Percentiles rank a stretch among this genome's conserved stretches.
Conservation (phyloP, 2,797 vertebrate species). For the Varecia variegata region DNA sequence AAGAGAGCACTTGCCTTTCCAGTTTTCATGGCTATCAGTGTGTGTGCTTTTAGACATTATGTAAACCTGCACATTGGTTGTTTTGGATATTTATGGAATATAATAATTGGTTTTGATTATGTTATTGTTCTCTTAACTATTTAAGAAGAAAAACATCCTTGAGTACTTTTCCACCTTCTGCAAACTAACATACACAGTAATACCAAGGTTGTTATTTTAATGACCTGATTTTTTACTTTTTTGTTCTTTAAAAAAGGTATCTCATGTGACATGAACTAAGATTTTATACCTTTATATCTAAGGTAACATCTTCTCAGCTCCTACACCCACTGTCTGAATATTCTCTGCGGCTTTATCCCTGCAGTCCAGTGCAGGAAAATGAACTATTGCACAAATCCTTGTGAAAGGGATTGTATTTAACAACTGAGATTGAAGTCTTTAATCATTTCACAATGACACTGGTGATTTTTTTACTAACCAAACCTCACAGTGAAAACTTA, state of each 20-base stretch:
- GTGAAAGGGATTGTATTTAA: background rate
- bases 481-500: background rate
- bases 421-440: background rate
- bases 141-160: background rate
- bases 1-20: background rate
- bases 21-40: background rate
- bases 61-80: background rate
- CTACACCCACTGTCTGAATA: background rate
- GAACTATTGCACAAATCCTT: background rate
- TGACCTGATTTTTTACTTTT: background rate
- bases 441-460: background rate
- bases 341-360: background rate
- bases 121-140: background rate
- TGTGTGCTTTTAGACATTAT: background rate
- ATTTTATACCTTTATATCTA: background rate
- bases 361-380: background rate
- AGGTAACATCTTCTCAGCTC: background rate
- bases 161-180: background rate
- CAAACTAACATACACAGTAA: background rate
- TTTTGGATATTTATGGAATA: background rate
- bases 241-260: background rate
- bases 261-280: background rate
- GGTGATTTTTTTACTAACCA: background rate
- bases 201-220: background rate
- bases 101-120: background rate